phyloP scores from a whole-genome alignment of 2,888 invertebrate genomes.

The Polyploca ridens region DNA sequence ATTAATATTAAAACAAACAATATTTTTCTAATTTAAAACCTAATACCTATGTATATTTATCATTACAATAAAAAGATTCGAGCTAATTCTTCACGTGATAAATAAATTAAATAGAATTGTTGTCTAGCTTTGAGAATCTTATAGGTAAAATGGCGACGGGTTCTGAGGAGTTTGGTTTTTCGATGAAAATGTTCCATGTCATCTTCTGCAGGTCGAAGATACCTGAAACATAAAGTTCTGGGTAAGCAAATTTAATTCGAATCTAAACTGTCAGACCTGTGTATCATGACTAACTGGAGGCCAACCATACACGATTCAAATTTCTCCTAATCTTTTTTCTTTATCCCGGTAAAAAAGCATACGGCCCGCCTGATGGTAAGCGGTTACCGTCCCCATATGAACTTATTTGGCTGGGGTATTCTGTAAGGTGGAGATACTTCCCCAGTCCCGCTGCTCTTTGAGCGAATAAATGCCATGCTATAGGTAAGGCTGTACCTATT shows the following conservation, averaged over 20 bases:
- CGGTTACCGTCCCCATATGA: too few relatives aligned
- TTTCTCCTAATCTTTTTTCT: too few relatives aligned
- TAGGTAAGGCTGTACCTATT: too few relatives aligned
- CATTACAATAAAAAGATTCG: neutral
- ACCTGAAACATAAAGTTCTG: constrained; percentile 73
- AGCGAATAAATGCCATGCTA: too few relatives aligned
- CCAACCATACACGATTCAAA: too few relatives aligned
- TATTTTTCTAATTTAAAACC: neutral
- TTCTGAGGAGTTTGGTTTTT: constrained; percentile 88
- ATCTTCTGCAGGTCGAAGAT: constrained; percentile 90
- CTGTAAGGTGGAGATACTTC: too few relatives aligned
- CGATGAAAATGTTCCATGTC: constrained; percentile 92
- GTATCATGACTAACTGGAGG: too few relatives aligned
- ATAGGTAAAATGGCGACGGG: constrained; percentile 90
- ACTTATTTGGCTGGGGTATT: too few relatives aligned
- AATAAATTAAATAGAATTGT: constrained; percentile 17
- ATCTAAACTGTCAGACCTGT: neutral
- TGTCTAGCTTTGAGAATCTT: constrained; percentile 55
- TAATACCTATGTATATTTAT: neutral
- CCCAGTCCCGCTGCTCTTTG: too few relatives aligned
- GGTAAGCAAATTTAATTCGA: too few relatives aligned
- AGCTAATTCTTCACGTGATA: neutral
- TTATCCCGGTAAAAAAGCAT: too few relatives aligned
- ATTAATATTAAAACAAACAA: neutral
- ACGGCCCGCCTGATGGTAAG: too few relatives aligned